Evolutionary conservation across 2,888 invertebrate genomes (phyloP).

Genomic region (Drosophila antonietae): DNA sequence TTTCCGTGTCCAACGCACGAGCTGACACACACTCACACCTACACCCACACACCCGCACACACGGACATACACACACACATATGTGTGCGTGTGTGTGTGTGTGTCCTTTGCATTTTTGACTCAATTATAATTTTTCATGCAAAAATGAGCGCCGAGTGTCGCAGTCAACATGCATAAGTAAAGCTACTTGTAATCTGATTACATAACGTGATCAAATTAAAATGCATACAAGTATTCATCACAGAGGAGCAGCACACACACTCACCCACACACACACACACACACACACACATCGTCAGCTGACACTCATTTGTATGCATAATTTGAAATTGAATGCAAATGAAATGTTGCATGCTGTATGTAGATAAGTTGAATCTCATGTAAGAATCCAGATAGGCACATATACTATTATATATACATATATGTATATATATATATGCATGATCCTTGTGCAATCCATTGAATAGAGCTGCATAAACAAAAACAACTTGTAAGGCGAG

Average conservation of each 20-base stretch:
- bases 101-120: slow-evolving; percentile 66
- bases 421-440: no score
- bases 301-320: slow-evolving; percentile 10
- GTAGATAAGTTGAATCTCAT: background rate
- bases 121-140: slow-evolving; percentile 75
- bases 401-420: no score
- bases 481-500: no score
- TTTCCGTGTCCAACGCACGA: slow-evolving; percentile 64
- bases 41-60: slow-evolving; percentile 3
- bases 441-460: no score
- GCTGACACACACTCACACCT: slow-evolving; percentile 31
- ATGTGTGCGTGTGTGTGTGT: slow-evolving; percentile 13
- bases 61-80: slow-evolving; percentile 25
- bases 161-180: slow-evolving; percentile 57
- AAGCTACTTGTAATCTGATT: slow-evolving; percentile 65
- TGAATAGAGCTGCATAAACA: no score
- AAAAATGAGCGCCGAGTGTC: slow-evolving; percentile 40
- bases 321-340: slow-evolving; percentile 10
- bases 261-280: background rate
- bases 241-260: slow-evolving; percentile 11
- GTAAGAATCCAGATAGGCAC: background rate
- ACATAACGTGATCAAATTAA: slow-evolving; percentile 79
- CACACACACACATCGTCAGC: background rate
- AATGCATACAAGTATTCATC: slow-evolving; percentile 57
- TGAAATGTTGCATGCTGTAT: slow-evolving; percentile 8